Base-by-base conservation (phyloP, 2,113 vertebrate species). In the Megaptera novaeangliae region DNA sequence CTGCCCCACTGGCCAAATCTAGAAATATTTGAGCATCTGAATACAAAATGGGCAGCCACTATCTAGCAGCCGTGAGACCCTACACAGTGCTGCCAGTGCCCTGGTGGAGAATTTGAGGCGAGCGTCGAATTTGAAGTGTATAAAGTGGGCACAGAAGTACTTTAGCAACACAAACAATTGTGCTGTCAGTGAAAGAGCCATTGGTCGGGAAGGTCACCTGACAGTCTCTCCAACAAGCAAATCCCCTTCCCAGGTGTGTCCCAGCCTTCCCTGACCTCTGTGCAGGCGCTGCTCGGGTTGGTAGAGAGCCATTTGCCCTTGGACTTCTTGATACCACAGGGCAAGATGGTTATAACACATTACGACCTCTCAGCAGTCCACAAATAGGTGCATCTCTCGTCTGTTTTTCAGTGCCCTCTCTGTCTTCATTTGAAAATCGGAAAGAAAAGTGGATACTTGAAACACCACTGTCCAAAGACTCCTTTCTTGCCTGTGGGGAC, bases 371-470 rank as follows among this genome's bases (percentile, higher is more conserved):
- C 98, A 99, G 99, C 98, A 99, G 99, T 98, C 99, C 99, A 64
- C 99, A 99, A 98, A 99, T 99, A 46, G 99, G 99, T 78, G 99
- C 99, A 78, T 99, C 99, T 98, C 98, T 99, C 98, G 99, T 99
- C 97, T 99, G 99, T 98, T 99, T 99, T 98, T 99, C 99, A 68
- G 99, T 99, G 97, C 99, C 99, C 93, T 99, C 99, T 64, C 99
- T 99, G 72, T 99, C 99, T 92, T 99, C 99, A 1, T 99, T 99
- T 99, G 99, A 99, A 99, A 99, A 99, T 96, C 99, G 99, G 96
- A 99, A 99, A 99, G 99, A 99, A 98, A 99, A 99, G 99, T 99
- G 99, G 99, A 99, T 99, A 97, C 99, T 99, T 95, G 99, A 99
- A 98, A 99, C 99, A 99, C 98, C 99, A 99, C 97, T 99, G 99